Conservation (phyloP, 2,797 vertebrate genomes). For the Pelochelys cantorii region DNA sequence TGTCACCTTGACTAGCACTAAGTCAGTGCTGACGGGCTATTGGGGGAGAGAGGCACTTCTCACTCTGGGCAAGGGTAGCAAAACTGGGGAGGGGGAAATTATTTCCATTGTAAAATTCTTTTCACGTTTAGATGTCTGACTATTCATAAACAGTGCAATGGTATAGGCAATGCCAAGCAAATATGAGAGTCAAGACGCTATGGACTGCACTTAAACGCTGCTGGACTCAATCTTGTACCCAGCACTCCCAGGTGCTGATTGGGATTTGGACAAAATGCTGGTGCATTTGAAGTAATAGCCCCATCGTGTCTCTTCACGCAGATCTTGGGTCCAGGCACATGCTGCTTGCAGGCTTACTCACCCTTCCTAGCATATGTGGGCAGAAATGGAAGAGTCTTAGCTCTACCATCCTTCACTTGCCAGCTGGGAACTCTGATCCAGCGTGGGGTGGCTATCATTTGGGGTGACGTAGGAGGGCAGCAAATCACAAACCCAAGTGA, state of each 20-base stretch:
- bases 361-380: background rate
- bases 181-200: background rate
- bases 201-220: background rate
- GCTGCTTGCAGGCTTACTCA: background rate
- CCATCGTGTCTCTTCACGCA: background rate
- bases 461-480: background rate
- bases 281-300: background rate
- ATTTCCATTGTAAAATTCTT: too few relatives aligned
- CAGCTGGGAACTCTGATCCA: background rate
- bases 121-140: too few relatives aligned
- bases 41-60: background rate
- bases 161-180: background rate
- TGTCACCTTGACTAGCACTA: background rate
- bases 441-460: background rate
- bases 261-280: background rate
- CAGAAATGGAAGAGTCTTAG: background rate
- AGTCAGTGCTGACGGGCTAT: background rate
- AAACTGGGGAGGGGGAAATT: background rate
- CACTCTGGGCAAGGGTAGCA: background rate
- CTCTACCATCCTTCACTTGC: background rate
- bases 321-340: background rate
- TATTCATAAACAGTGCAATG: too few relatives aligned
- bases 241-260: background rate
- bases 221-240: background rate
- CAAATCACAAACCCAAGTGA: constrained; percentile 32